Evolutionary conservation across 2,888 invertebrate genomes (phyloP).

Genomic region (Sisyra nigra): DNA sequence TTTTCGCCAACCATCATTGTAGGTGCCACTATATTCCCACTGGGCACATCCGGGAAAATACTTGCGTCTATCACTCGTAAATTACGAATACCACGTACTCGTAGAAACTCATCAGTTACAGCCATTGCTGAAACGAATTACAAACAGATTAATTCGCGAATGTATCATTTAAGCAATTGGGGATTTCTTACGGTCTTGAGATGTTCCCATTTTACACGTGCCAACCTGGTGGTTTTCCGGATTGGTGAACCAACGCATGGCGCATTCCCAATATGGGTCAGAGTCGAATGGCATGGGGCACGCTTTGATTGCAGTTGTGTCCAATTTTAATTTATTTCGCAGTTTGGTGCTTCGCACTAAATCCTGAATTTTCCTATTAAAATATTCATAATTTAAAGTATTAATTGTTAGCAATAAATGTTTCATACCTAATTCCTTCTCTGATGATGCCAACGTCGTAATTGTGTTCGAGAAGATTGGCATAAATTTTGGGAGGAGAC

Average conservation of each 20-base stretch:
- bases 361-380: too few species aligned
- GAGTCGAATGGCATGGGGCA: slow-evolving; percentile 1
- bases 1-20: slow-evolving; percentile 33
- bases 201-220: slow-evolving; percentile 12
- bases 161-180: not conserved
- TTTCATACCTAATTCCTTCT: slow-evolving; percentile 10
- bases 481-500: slow-evolving; percentile 9
- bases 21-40: slow-evolving; percentile 31
- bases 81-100: slow-evolving; percentile 10
- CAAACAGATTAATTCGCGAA: too few species aligned
- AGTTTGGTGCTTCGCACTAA: too few species aligned
- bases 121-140: slow-evolving; percentile 8
- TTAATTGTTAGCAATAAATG: too few species aligned
- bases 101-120: slow-evolving; percentile 9
- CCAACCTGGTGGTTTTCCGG: slow-evolving; percentile 12
- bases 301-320: too few species aligned
- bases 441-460: slow-evolving; percentile 8
- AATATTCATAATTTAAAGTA: too few species aligned
- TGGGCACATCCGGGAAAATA: slow-evolving; percentile 29
- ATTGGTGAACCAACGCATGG: slow-evolving; percentile 10
- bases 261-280: slow-evolving; percentile 10
- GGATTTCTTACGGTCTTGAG: slow-evolving; percentile 9
- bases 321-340: too few species aligned
- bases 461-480: slow-evolving; percentile 6
- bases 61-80: slow-evolving; percentile 19